phyloP scores from a whole-genome alignment of 2,888 invertebrate species.

The Bruchidius siliquastri region DNA sequence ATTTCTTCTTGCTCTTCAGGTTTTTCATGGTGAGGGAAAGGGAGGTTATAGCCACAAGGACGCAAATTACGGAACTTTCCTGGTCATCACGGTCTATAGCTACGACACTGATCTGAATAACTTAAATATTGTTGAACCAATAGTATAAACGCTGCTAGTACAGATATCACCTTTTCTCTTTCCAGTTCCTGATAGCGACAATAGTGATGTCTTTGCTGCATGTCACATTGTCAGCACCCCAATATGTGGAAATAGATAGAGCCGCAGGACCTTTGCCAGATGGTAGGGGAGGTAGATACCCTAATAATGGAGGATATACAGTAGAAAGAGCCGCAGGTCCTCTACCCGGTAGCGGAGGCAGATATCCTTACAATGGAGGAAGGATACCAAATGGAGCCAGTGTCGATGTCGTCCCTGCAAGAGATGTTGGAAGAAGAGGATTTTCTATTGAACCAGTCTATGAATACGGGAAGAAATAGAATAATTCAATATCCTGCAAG shows the following conservation, averaged over 20 bases:
- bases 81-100: too few relatives aligned
- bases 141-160: too few relatives aligned
- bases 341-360: neutral
- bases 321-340: neutral
- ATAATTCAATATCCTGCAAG: neutral
- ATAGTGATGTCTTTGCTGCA: neutral
- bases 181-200: neutral
- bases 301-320: neutral
- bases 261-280: neutral
- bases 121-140: too few relatives aligned
- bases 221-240: neutral
- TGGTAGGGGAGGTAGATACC: neutral
- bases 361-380: neutral
- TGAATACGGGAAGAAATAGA: neutral
- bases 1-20: too few relatives aligned
- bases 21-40: too few relatives aligned
- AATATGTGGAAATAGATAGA: neutral
- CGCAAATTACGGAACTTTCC: too few relatives aligned
- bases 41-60: too few relatives aligned
- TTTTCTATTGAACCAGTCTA: neutral
- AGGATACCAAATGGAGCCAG: neutral
- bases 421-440: neutral
- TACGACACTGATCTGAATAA: too few relatives aligned
- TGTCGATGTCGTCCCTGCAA: neutral
- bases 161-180: neutral